These are phyloP conservation scores for Acronicta psi DNA, from an alignment of 2,888 invertebrate species.

Conservation along the genomic window DNA sequence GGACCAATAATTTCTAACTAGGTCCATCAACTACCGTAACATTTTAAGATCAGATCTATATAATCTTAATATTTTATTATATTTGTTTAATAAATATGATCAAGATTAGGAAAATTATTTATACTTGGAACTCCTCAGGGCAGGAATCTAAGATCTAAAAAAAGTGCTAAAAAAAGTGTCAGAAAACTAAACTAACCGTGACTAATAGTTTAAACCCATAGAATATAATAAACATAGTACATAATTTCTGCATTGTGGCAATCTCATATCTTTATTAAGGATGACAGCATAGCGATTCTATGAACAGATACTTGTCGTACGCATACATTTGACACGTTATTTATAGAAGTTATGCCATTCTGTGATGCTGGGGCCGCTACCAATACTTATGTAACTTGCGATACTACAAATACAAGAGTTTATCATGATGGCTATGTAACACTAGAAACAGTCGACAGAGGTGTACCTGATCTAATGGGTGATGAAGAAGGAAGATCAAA, in stretches of 20 bases:
- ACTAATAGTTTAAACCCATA: slow-evolving; percentile 12
- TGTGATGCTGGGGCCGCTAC: slow-evolving; percentile 4
- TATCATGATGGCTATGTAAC: no score
- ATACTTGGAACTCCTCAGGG: neutral
- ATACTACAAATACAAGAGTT: neutral
- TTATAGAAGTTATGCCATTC: slow-evolving; percentile 48
- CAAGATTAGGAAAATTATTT: neutral
- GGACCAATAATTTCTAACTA: no score
- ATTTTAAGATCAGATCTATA: no score
- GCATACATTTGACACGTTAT: slow-evolving; percentile 46
- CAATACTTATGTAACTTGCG: slow-evolving; percentile 5
- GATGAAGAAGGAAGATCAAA: no score
- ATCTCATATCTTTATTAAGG: slow-evolving; percentile 36
- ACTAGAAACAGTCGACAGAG: no score
- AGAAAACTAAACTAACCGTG: slow-evolving; percentile 7
- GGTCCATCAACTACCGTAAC: no score
- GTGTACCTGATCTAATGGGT: no score
- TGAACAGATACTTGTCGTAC: slow-evolving; percentile 35
- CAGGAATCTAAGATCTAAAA: neutral
- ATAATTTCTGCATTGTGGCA: slow-evolving; percentile 22
- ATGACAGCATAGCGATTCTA: slow-evolving; percentile 43
- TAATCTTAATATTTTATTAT: no score
- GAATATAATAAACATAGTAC: slow-evolving; percentile 4
- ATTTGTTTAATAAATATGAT: no score
- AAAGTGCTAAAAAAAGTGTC: slow-evolving; percentile 3